Evolutionary conservation across 2,113 vertebrate genomes (phyloP), one percentile per base, ranked within the genome.

Genomic region (Sinocyclocheilus rhinocerous): DNA sequence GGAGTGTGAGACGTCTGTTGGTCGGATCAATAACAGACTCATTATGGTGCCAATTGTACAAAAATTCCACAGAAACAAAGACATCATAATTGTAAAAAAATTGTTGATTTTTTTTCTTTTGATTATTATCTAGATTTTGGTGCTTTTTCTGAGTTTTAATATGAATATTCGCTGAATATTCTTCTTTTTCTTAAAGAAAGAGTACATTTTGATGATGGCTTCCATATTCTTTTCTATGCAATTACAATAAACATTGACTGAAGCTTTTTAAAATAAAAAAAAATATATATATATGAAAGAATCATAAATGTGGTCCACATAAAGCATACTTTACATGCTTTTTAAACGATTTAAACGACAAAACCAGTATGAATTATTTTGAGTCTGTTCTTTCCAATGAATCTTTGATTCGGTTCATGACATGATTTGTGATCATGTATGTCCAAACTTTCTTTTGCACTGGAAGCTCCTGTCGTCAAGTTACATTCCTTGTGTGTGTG

Each of bases 1-100:
- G 85, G 80, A 87, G 86, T 91, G 86, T 88, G 88, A 84, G 50
- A 73, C 11, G 22, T 84, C 69, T 84, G 67, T 84, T 73, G 69
- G 67, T 24, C 29, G 8, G 69, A 84, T 84, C 82, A 84, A 84
- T 84, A 73, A 73, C 48, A 73, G 67, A 84, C 69, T 84, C 82
- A 84, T 84, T 75, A 73, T 73, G 50, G 7, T 42, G 65, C 50
- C 67, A 57, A 73, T 73, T 84, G 57, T 24, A 39, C 67, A 57
- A 39, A 82, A 59, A 83, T 42, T 55, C 29, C 29, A 59, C 39
- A 6, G 13, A 59, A 39, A 70, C 5, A 69, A 52, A 70, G 48
- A 33, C 24, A 77, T 52, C 24, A 33, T 48, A 75, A 48, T 24
- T 77, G 13, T 72, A 0, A 12, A 48, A 52, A 76, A 55, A 76